Evolutionary conservation across 2,888 invertebrate genomes (phyloP).

Genomic region (Masnerella sp.): DNA sequence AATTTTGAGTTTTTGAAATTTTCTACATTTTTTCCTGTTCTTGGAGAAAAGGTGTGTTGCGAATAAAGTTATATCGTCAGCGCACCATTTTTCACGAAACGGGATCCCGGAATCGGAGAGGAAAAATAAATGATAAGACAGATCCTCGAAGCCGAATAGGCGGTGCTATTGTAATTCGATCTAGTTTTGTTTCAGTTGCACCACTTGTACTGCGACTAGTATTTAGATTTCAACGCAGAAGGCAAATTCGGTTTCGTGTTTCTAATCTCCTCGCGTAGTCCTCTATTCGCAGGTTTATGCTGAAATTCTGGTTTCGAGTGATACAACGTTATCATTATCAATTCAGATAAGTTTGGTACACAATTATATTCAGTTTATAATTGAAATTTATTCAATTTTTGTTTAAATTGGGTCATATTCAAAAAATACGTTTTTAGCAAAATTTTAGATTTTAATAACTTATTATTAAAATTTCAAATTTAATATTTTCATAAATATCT

Average conservation of each 20-base stretch:
- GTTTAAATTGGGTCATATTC: too few relatives aligned
- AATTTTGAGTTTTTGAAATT: too few relatives aligned
- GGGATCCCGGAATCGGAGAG: neutral
- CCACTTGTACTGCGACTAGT: conserved; percentile 5
- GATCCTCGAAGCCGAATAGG: conserved; percentile 10
- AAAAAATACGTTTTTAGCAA: too few relatives aligned
- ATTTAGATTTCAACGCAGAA: conserved; percentile 24
- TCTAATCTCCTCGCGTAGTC: conserved; percentile 15
- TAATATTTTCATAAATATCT: too few relatives aligned
- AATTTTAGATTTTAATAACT: too few relatives aligned
- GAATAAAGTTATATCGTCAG: conserved; percentile 1
- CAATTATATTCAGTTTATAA: too few relatives aligned
- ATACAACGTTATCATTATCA: conserved; percentile 20
- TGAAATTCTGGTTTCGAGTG: conserved; percentile 4
- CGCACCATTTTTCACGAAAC: neutral
- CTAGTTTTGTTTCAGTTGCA: conserved; percentile 12
- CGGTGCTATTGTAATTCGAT: conserved; percentile 25
- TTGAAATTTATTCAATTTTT: too few relatives aligned
- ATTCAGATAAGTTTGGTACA: conserved; percentile 2
- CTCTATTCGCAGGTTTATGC: conserved; percentile 9
- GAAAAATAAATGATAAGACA: conserved; percentile 21
- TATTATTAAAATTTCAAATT: too few relatives aligned
- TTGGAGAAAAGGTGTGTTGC: neutral
- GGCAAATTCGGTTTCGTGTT: conserved; percentile 25
- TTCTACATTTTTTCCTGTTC: too few relatives aligned